Percentiles rank a stretch among this genome's conserved stretches.
phyloP scores from a whole-genome alignment of 2,797 vertebrate genomes.

The Threskiornis aethiopicus region DNA sequence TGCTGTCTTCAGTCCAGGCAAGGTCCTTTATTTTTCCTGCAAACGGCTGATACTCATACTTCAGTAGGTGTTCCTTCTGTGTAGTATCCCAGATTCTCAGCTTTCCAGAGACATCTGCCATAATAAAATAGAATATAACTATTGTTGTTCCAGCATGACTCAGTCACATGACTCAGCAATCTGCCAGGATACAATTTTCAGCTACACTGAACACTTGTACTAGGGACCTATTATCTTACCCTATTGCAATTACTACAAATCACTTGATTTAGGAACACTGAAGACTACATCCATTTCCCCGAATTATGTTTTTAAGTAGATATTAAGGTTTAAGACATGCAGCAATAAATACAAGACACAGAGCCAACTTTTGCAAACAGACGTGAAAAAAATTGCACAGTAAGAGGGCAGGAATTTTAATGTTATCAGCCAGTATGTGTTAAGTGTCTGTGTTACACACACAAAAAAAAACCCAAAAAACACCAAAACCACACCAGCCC shows the following conservation, averaged over 20 bases:
- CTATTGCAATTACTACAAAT: neutral
- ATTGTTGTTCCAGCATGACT: conserved; percentile 21
- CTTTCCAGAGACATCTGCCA: conserved; percentile 90
- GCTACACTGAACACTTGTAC: neutral
- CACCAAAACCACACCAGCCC: neutral
- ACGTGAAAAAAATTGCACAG: neutral
- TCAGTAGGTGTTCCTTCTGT: conserved; percentile 93
- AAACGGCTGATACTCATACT: conserved; percentile 94
- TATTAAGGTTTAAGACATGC: neutral
- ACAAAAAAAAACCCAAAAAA: neutral
- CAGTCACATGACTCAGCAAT: neutral
- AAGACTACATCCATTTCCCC: neutral
- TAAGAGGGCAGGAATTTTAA: neutral
- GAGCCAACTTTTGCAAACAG: neutral
- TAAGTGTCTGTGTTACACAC: neutral
- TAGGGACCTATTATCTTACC: neutral
- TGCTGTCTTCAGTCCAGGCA: conserved; percentile 95
- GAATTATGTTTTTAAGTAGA: neutral
- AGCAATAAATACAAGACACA: neutral
- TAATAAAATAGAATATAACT: conserved; percentile 32
- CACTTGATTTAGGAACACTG: neutral
- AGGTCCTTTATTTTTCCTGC: conserved; percentile 93
- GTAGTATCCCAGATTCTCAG: conserved; percentile 98
- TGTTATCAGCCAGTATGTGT: neutral
- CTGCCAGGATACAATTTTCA: conserved; percentile 15